Conservation (phyloP, 2,888 invertebrate genomes). For the Mythimna loreyi region DNA sequence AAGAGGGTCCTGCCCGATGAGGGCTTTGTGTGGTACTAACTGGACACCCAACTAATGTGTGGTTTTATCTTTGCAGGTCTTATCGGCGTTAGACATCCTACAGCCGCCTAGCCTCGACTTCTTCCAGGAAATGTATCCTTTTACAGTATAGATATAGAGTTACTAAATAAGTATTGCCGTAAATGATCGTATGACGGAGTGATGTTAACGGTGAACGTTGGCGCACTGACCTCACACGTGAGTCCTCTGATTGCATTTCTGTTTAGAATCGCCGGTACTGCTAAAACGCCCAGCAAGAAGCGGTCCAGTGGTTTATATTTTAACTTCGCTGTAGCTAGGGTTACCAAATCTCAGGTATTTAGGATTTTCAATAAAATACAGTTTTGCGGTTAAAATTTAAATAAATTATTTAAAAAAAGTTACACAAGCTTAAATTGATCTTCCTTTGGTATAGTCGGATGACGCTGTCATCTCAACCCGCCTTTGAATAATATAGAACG, state of each 20-base stretch:
- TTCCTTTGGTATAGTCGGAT: no score
- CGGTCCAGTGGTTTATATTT: slow-evolving; percentile 66
- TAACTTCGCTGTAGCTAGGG: slow-evolving; percentile 63
- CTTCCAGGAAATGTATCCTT: slow-evolving; percentile 99
- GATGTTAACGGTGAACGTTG: slow-evolving; percentile 72
- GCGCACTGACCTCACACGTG: slow-evolving; percentile 74
- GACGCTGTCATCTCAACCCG: no score
- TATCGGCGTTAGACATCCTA: slow-evolving; percentile 99
- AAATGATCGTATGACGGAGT: slow-evolving; percentile 61
- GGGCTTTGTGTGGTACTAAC: slow-evolving; percentile 41
- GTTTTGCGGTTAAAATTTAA: no score
- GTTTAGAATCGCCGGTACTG: slow-evolving; percentile 68
- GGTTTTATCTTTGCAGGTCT: slow-evolving; percentile 94
- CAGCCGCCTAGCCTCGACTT: slow-evolving; percentile 99
- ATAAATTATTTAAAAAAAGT: no score
- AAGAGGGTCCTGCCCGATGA: slow-evolving; percentile 44
- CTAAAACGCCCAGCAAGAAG: slow-evolving; percentile 64
- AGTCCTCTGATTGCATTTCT: slow-evolving; percentile 71
- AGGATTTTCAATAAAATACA: no score
- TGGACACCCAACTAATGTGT: slow-evolving; percentile 47
- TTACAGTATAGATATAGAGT: slow-evolving; percentile 63
- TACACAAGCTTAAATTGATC: no score
- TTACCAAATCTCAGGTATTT: no score
- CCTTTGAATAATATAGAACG: no score
- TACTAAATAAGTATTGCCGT: slow-evolving; percentile 66